phyloP scores from a whole-genome alignment of 1,140 invertebrate species.

The Scylla paramamosain region DNA sequence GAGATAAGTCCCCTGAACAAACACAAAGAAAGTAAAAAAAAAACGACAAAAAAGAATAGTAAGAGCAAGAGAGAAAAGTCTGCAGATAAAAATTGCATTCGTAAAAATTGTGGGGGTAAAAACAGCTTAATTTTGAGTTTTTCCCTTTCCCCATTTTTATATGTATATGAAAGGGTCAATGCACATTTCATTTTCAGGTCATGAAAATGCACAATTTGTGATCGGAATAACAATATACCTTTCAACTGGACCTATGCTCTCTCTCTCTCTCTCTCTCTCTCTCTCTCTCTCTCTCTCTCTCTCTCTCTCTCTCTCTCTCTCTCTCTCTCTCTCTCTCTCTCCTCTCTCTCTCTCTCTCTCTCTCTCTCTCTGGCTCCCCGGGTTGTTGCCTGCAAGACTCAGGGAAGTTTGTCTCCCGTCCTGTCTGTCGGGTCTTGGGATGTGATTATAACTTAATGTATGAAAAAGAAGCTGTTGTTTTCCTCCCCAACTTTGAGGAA shows the following conservation, averaged over 20 bases:
- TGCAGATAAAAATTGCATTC: no score
- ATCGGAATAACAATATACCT: no score
- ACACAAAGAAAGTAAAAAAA: not conserved
- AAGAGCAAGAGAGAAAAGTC: not conserved
- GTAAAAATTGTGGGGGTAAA: no score
- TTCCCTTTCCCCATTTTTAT: no score
- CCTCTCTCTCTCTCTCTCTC: constrained; percentile 1
- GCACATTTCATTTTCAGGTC: no score
- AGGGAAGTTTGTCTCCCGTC: not conserved
- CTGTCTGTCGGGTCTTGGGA: not conserved
- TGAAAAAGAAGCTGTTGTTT: not conserved
- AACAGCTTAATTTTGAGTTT: no score
- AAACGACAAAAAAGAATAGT: not conserved
- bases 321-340: not conserved
- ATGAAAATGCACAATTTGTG: no score
- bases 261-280: constrained; percentile 20
- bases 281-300: constrained; percentile 20
- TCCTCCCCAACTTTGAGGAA: not conserved
- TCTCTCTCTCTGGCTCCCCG: not conserved
- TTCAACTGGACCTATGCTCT: not conserved
- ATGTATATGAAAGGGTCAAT: no score
- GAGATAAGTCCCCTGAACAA: not conserved
- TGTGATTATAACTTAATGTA: not conserved
- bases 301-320: constrained; percentile 20
- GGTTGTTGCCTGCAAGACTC: not conserved